Conservation (phyloP, 2,113 vertebrate genomes). For the Erythrolamprus reginae region DNA sequence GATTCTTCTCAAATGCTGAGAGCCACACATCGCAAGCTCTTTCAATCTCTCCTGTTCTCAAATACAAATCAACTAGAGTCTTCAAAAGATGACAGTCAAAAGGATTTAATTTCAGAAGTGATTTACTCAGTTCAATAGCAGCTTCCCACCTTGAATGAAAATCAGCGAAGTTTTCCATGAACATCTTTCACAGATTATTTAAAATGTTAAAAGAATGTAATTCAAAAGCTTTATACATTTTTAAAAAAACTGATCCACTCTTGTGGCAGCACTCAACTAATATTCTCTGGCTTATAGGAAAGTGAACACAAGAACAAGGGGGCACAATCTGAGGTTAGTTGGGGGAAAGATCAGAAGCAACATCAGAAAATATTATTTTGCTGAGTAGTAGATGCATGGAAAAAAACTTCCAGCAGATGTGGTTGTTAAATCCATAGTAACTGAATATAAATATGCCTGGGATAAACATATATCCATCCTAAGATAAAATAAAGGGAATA, state of each 20-base stretch:
- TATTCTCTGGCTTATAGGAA: neutral
- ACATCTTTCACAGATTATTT: neutral
- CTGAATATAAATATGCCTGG: too few species aligned
- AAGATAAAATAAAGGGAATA: too few species aligned
- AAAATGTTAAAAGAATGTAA: neutral
- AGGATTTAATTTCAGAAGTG: slow-evolving; percentile 73
- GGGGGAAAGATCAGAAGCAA: too few species aligned
- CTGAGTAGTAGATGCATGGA: too few species aligned
- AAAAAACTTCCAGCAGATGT: too few species aligned
- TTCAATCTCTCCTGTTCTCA: slow-evolving; percentile 64
- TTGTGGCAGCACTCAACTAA: neutral
- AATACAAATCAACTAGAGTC: slow-evolving; percentile 74
- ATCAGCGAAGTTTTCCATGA: neutral
- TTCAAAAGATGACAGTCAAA: slow-evolving; percentile 79
- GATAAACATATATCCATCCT: too few species aligned
- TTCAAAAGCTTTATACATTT: neutral
- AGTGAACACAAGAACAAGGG: too few species aligned
- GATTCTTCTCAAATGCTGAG: slow-evolving; percentile 75
- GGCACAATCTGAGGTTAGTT: too few species aligned
- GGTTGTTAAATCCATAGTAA: too few species aligned
- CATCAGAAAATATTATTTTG: too few species aligned
- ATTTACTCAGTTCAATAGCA: slow-evolving; percentile 74
- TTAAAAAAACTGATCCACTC: neutral
- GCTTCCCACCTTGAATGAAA: slow-evolving; percentile 73
- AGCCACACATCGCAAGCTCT: slow-evolving; percentile 77